Base-by-base conservation (phyloP, 2,888 invertebrate genomes). In the Ennomos fuscantarius region DNA sequence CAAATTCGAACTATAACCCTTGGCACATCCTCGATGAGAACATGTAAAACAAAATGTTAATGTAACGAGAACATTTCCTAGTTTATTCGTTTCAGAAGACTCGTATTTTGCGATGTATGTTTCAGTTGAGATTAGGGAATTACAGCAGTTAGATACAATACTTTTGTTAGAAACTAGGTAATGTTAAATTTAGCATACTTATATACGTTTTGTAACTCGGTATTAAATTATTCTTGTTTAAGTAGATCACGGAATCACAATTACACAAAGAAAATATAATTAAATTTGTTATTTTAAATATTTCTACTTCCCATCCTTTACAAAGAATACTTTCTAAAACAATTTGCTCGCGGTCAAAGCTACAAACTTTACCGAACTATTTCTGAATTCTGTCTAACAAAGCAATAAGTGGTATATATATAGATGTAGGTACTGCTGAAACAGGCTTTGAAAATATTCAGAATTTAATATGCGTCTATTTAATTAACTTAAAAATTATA, bases 311-410 rank as follows among this genome's bases (percentile, higher is more conserved):
- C 41, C 33, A 34, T 47, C 43, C 32, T 13, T 63, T 46, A 44
- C 54, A 60, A 62, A 68, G 62, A 65, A 73, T 68, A 62, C 56
- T 62, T 57, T 37, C 37, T 42, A 45, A 65, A 72, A 67, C 69
- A 69, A 69, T 68, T 70, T 65, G 54, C 58, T 64, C 63, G 24
- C 24, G 62, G 55, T 40, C 42, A 41, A 62, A 65, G 66, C 63
- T 65, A 66, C 58, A 59, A 71, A 65, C 58, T 69, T 70, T 55
- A 48, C 36, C 12, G 50, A 74, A 74, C 71, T 75, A 73, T 75
- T 69, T 62, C 67, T 59, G 58, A 49, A 15, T 55, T 51, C 49
- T 54, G 56, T 39, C 40, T 60, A 31, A 65, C 66, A 73, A 72
- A 72, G 24, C 24, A 6, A 24, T 24, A 6, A 70, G 60, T 66